Conservation (phyloP, 2,113 vertebrate genomes). For the Myxocyprinus asiaticus region DNA sequence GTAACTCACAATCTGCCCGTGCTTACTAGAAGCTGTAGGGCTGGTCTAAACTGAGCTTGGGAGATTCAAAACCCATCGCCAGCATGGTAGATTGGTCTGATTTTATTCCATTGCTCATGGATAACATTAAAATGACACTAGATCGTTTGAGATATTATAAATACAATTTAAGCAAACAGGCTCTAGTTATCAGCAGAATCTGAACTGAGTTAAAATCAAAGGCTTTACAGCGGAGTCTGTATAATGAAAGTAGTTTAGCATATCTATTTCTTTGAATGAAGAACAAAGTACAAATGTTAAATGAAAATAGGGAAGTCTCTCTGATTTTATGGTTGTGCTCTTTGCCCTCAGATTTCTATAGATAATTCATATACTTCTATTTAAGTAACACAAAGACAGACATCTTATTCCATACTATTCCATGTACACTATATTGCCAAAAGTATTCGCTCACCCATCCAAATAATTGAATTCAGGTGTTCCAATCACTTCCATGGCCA, state of each 20-base stretch:
- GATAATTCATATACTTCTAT: neutral
- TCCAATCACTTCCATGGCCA: too few relatives aligned
- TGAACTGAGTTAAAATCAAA: conserved; percentile 21
- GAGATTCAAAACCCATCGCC: conserved; percentile 34
- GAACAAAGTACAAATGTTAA: too few relatives aligned
- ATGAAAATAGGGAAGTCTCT: too few relatives aligned
- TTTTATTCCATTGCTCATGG: neutral
- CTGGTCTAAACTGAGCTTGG: conserved; percentile 27
- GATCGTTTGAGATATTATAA: neutral
- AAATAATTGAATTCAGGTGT: too few relatives aligned
- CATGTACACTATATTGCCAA: too few relatives aligned
- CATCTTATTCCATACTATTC: neutral
- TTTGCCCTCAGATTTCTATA: too few relatives aligned
- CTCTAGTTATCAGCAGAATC: too few relatives aligned
- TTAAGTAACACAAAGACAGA: neutral
- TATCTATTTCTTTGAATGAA: too few relatives aligned
- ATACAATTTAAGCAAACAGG: too few relatives aligned
- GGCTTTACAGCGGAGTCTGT: neutral
- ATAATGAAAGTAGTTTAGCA: neutral
- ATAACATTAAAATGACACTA: neutral
- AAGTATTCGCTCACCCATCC: too few relatives aligned
- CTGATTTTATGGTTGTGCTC: too few relatives aligned
- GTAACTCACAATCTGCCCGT: conserved; percentile 44
- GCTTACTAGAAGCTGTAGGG: conserved; percentile 30
- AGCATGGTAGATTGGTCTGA: too few relatives aligned